Evolutionary conservation across 2,113 vertebrate species (phyloP).

Genomic region (Ammodytes marinus): DNA sequence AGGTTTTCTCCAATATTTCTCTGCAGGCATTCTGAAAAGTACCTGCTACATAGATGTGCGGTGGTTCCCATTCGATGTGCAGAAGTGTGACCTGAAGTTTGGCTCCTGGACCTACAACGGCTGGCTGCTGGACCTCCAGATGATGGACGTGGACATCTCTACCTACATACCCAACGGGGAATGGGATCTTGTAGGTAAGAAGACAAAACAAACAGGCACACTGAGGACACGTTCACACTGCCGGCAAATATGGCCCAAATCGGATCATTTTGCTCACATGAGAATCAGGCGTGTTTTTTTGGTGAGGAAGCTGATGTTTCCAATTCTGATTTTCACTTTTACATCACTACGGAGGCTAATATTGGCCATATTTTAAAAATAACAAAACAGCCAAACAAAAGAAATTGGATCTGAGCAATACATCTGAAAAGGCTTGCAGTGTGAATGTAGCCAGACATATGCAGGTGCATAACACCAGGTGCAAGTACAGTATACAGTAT

Average conservation of each 20-base stretch:
- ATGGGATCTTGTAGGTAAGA: conserved; percentile 94
- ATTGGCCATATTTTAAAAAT: too few species aligned
- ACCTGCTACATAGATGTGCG: conserved; percentile 94
- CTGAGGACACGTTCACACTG: not conserved
- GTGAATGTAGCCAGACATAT: not conserved
- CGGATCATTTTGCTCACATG: too few species aligned
- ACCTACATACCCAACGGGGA: conserved; percentile 93
- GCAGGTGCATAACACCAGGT: not conserved
- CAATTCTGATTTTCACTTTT: too few species aligned
- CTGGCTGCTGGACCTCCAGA: conserved; percentile 93
- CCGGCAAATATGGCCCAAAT: too few species aligned
- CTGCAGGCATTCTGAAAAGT: conserved; percentile 87
- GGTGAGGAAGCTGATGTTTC: too few species aligned
- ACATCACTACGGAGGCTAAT: too few species aligned
- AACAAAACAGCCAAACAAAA: too few species aligned
- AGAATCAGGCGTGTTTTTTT: too few species aligned
- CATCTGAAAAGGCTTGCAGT: too few species aligned
- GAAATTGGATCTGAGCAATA: too few species aligned
- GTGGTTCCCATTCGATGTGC: conserved; percentile 95
- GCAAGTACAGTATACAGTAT: not conserved
- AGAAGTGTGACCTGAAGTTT: conserved; percentile 94
- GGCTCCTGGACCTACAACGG: conserved; percentile 94
- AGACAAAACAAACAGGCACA: not conserved
- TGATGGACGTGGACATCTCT: conserved; percentile 92
- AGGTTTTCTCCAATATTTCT: not conserved